A percentile compares a stretch with the other conserved stretches of the same genome.
phyloP scores from a whole-genome alignment of 2,113 vertebrate species.

The Azemiops feae region DNA sequence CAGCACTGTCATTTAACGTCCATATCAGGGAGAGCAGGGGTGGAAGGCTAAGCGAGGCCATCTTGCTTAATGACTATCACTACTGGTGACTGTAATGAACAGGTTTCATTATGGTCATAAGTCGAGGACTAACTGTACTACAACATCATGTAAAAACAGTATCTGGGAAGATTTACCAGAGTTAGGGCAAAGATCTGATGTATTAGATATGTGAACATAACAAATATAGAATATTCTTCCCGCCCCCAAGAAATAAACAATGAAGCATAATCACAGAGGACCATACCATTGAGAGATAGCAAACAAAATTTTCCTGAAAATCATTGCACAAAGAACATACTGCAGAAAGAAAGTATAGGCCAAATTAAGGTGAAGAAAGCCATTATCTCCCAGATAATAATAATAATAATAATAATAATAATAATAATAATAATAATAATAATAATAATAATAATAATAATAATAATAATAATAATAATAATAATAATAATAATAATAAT shows the following conservation, averaged over 20 bases:
- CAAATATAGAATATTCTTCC: neutral
- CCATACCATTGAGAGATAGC: neutral
- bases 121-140: neutral
- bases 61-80: neutral
- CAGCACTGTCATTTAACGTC: neutral
- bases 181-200: neutral
- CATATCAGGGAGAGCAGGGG: neutral
- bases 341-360: neutral
- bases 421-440: too few species aligned
- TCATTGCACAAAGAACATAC: neutral
- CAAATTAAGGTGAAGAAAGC: neutral
- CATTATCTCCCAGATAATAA: neutral
- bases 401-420: neutral
- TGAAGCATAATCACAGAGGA: neutral
- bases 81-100: neutral
- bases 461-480: too few species aligned
- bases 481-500: too few species aligned
- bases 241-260: neutral
- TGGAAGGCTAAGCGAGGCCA: neutral
- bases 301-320: neutral
- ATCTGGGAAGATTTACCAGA: neutral
- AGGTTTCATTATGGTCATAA: neutral
- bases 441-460: too few species aligned
- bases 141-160: neutral
- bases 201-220: neutral